Conservation (phyloP, 2,888 invertebrate species). For the Ceratothoa steindachneri region DNA sequence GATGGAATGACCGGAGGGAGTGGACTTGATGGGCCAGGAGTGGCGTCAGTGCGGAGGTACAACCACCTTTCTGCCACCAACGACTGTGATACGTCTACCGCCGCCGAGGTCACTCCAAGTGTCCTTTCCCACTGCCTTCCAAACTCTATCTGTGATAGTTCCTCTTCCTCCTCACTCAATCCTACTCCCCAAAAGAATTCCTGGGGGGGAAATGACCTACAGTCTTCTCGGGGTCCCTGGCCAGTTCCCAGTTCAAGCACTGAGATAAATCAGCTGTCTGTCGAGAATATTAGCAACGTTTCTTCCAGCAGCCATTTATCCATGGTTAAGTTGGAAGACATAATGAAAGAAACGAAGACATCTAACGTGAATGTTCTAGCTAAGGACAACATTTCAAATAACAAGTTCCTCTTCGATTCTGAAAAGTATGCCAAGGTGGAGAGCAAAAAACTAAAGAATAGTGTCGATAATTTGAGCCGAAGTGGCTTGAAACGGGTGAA, state of each 20-base stretch:
- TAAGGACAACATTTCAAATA: conserved; percentile 52
- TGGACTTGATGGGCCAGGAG: not conserved
- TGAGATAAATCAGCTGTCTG: conserved; percentile 29
- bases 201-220: not conserved
- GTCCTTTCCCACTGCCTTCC: not conserved
- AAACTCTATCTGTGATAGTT: conserved; percentile 30
- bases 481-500: conserved; percentile 55
- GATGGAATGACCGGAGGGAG: not conserved
- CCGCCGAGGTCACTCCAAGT: conserved; percentile 15
- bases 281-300: not conserved
- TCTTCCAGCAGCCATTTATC: conserved; percentile 20
- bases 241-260: not conserved
- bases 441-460: conserved; percentile 52
- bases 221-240: not conserved
- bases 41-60: conserved; percentile 26
- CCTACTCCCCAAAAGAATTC: not conserved
- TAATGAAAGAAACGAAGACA: conserved; percentile 60
- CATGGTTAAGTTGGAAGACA: conserved; percentile 40
- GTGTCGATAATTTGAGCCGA: conserved; percentile 53
- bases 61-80: conserved; percentile 26
- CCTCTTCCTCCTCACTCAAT: conserved; percentile 6
- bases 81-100: conserved; percentile 38
- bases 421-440: conserved; percentile 60
- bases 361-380: conserved; percentile 59
- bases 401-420: conserved; percentile 58